Evolutionary conservation across 2,888 invertebrate genomes (phyloP), one percentile per base, ranked within the genome.

Genomic region (Drosophila ezoana): DNA sequence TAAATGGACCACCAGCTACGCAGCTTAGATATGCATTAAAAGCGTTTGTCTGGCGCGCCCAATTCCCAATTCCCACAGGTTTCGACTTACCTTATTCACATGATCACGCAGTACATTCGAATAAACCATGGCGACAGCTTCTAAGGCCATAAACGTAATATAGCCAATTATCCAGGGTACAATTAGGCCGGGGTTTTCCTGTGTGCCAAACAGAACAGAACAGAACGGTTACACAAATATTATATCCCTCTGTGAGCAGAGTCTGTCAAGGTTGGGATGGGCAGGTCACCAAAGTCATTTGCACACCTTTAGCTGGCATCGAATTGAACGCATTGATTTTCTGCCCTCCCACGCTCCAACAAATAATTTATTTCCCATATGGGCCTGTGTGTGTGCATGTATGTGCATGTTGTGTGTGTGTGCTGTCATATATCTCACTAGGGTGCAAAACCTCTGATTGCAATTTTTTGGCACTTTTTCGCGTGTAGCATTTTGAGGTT

Each of bases 21-120:
- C 23, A 59, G 59, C 63, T 81, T 69, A 73, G 71, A 72, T 87
- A 79, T 87, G 68, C 78, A 81, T 81, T 63, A 66, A 83, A 76
- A 81, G 52, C 66, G 59, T 61, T 74, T 65, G 37, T 23, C 28
- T 37, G 41, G 18, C 11, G 20, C 59, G 13, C 40, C 20, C 4
- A 40, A 57, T 61, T 59, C 61, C 62, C 56, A 56, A n/a, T n/a
- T n/a, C 65, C 44, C 52, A 18, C 14, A 37, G 77, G 59, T 54
- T 32, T 71, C 23, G 16, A 66, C 93, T 94, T 92, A 96, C 96
- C 93, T 95, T 95, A 93, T 96, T 96, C 77, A 96, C 96, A 92
- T 96, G 96, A 93, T 96, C 96, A 91, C 96, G 94, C 76, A 96
- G 93, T 68, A 96, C 95, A 93, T 96, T 96, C 65, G 96, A 96